A percentile compares a stretch with the other conserved stretches of the same genome.
These are phyloP conservation scores for Catharus minimus DNA, from an alignment of 2,113 vertebrate species.

Conservation along the genomic window DNA sequence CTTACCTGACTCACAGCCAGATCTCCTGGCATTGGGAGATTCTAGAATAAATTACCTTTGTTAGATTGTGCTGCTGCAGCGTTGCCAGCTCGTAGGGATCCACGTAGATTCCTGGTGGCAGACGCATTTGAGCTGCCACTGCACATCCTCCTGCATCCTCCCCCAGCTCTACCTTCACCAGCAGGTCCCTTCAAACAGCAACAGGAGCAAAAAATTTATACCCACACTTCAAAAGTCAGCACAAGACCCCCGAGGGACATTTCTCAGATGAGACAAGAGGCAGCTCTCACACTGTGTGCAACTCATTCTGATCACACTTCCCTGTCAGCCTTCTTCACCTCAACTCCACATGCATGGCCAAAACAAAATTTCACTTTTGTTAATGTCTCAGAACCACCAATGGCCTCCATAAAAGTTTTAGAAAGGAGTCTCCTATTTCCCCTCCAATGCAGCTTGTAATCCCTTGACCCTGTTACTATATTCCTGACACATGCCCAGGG, in stretches of 20 bases:
- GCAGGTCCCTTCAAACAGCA: constrained; percentile 77
- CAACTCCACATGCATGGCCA: background rate
- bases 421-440: background rate
- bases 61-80: constrained; percentile 73
- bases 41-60: constrained; percentile 75
- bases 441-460: background rate
- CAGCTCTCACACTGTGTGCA: accelerated
- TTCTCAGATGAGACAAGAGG: accelerated
- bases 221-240: background rate
- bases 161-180: constrained; percentile 75
- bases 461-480: background rate
- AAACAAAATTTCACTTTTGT: background rate
- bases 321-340: background rate
- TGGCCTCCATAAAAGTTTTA: accelerated
- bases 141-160: constrained; percentile 58
- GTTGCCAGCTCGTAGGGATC: constrained; percentile 90
- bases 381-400: background rate
- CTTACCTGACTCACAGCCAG: background rate
- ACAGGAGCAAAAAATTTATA: background rate
- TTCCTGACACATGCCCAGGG: background rate
- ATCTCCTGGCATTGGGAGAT: too few relatives aligned
- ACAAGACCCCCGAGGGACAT: accelerated
- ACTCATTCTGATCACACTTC: background rate
- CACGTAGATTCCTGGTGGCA: constrained; percentile 84
- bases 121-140: constrained; percentile 73